Base-by-base conservation (phyloP, 2,888 invertebrate species). In the Adineta ricciae region DNA sequence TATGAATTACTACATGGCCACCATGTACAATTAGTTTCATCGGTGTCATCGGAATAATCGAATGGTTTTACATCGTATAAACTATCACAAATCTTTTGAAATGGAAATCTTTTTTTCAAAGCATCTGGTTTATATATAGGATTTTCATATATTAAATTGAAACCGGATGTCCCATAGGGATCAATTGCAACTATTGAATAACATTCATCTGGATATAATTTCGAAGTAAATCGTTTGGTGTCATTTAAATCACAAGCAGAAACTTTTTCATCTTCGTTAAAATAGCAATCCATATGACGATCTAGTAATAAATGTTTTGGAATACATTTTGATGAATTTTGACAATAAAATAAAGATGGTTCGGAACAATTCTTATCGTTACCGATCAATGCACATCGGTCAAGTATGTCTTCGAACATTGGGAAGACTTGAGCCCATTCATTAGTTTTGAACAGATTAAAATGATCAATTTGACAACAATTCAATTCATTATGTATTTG, bases 371-470 rank as follows among this genome's bases (percentile, higher is more conserved):
- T 36, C 36, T 72, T 21, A 9, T 36, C 36, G 32, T 19, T 19
- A 72, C 36, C 72, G 1, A 24, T 72, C 8, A 36, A 36, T 36
- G 36, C 4, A 21, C 72, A 72, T 36, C 72, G 72, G n/a, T n/a
- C n/a, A n/a, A n/a, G n/a, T n/a, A n/a, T n/a, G n/a, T n/a, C n/a
- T n/a, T n/a, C n/a, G n/a, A n/a, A n/a, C n/a, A n/a, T n/a, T n/a
- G n/a, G n/a, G n/a, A n/a, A n/a, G n/a, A n/a, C n/a, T 1, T 11
- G 2, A 7, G 2, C 3, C 4, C 14, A 5, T 4, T n/a, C 5
- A 36, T 9, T 4, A 72, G 24, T 36, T 32, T 24, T 36, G 2
- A 8, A 21, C 19, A 19, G 0, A 19, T 1, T 72, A 72, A 1
- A 24, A 5, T 36, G 0, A 1, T 16, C n/a, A 36, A 36, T 27